Conservation (phyloP, 2,797 vertebrate species). For the Cercopithecus neglectus region DNA sequence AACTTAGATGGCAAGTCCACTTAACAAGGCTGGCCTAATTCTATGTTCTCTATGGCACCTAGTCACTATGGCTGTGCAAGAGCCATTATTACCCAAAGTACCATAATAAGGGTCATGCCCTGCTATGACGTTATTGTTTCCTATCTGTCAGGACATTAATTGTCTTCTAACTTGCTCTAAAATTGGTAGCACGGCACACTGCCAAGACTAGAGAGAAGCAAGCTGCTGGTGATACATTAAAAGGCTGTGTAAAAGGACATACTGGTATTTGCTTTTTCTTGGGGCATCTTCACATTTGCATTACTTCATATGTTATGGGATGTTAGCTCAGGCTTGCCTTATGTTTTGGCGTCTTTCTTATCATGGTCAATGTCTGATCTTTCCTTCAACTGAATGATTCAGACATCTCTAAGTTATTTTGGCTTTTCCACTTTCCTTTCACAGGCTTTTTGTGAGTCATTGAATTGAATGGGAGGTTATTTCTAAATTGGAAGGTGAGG, state of each 20-base stretch:
- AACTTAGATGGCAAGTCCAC: constrained; percentile 44
- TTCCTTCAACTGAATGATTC: constrained; percentile 65
- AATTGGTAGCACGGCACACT: constrained; percentile 58
- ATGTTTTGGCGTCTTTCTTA: constrained; percentile 32
- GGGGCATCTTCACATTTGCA: constrained; percentile 21
- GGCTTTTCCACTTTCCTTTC: constrained; percentile 73
- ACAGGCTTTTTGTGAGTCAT: constrained; percentile 71
- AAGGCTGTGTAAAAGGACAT: constrained; percentile 27
- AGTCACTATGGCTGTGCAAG: constrained; percentile 60
- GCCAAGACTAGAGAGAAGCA: constrained; percentile 50
- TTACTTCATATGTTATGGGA: not conserved
- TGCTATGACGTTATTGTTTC: constrained; percentile 73
- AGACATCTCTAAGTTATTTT: constrained; percentile 73
- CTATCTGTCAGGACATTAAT: constrained; percentile 68
- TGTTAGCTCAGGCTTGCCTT: constrained; percentile 30
- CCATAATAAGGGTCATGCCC: constrained; percentile 67
- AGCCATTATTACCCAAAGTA: constrained; percentile 70
- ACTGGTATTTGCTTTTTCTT: not conserved
- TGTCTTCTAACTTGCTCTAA: constrained; percentile 75
- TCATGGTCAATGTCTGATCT: constrained; percentile 55
- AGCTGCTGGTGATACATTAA: constrained; percentile 37
- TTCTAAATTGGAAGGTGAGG: constrained; percentile 78
- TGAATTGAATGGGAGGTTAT: constrained; percentile 76
- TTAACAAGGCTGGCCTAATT: constrained; percentile 64
- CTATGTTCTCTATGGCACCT: constrained; percentile 57